Evolutionary conservation across 2,888 invertebrate genomes (phyloP).

Genomic region (Parelbella ahira): DNA sequence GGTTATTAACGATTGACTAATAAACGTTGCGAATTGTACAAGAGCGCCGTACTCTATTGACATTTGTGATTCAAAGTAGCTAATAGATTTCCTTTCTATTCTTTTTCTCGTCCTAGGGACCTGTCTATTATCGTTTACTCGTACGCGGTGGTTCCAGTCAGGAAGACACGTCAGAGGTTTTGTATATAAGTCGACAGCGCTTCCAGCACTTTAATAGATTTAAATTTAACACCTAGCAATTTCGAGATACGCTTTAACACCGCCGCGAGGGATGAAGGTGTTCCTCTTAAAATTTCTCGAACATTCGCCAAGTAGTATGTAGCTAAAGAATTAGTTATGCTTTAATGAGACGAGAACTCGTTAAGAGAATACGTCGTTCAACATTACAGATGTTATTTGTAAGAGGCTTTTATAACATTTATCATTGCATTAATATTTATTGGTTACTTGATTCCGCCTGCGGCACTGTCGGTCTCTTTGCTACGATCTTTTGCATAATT

Average conservation of each 20-base stretch:
- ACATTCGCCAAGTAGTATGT: constrained; percentile 16
- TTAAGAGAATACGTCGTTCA: constrained; percentile 19
- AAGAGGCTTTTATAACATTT: constrained; percentile 14
- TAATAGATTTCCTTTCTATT: too few relatives aligned
- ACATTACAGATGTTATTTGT: constrained; percentile 14
- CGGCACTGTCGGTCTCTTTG: constrained; percentile 15
- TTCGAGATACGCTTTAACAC: constrained; percentile 17
- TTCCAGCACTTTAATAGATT: constrained; percentile 22
- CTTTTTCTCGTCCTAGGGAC: not conserved
- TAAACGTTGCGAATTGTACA: too few relatives aligned
- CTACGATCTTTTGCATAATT: constrained; percentile 21
- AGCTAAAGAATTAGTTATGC: constrained; percentile 13
- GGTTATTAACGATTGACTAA: too few relatives aligned
- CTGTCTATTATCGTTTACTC: not conserved
- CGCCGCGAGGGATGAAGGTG: constrained; percentile 11
- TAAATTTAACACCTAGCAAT: constrained; percentile 21
- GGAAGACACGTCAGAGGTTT: constrained; percentile 4
- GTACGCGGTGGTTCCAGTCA: not conserved
- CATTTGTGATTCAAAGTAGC: too few relatives aligned
- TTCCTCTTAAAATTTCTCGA: constrained; percentile 10
- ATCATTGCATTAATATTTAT: constrained; percentile 24
- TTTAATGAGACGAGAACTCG: constrained; percentile 14
- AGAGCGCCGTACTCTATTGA: too few relatives aligned
- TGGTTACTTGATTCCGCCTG: constrained; percentile 19
- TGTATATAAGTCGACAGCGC: constrained; percentile 19